Evolutionary conservation across 2,797 vertebrate species (phyloP).

Genomic region (Amblyopsis hoosieri): DNA sequence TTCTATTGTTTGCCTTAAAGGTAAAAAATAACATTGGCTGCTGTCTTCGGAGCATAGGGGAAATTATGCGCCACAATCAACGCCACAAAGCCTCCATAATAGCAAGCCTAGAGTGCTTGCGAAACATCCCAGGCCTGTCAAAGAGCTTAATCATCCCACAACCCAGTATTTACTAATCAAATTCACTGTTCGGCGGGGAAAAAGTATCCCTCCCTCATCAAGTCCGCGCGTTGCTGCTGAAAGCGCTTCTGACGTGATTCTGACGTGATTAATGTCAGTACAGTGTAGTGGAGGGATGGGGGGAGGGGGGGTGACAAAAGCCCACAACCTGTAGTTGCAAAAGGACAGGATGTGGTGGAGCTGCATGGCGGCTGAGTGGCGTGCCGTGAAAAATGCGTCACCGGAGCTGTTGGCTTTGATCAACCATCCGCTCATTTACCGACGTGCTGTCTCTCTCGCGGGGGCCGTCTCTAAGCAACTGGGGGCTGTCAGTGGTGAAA

Average conservation of each 20-base stretch:
- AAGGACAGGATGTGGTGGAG: conserved; percentile 48
- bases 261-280: conserved; percentile 57
- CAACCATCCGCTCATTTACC: conserved; percentile 72
- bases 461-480: conserved; percentile 77
- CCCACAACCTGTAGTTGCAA: conserved; percentile 28
- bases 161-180: conserved; percentile 51
- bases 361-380: conserved; percentile 10
- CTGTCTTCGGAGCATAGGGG: conserved; percentile 21
- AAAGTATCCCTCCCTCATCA: conserved; percentile 29
- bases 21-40: conserved; percentile 12
- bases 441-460: conserved; percentile 65
- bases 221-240: conserved; percentile 23
- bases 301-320: background rate
- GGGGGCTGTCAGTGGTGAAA: conserved; percentile 65
- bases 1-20: conserved; percentile 14
- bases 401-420: conserved; percentile 64
- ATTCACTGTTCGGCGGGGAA: conserved; percentile 55
- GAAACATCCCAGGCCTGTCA: conserved; percentile 46
- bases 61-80: conserved; percentile 61
- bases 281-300: background rate
- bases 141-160: conserved; percentile 60
- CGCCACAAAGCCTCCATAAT: conserved; percentile 46
- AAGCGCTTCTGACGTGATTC: conserved; percentile 42
- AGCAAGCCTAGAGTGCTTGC: conserved; percentile 41
- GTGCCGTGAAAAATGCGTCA: conserved; percentile 44